Evolutionary conservation across 1,140 invertebrate genomes (phyloP).

Genomic region (Cydia pomonella): DNA sequence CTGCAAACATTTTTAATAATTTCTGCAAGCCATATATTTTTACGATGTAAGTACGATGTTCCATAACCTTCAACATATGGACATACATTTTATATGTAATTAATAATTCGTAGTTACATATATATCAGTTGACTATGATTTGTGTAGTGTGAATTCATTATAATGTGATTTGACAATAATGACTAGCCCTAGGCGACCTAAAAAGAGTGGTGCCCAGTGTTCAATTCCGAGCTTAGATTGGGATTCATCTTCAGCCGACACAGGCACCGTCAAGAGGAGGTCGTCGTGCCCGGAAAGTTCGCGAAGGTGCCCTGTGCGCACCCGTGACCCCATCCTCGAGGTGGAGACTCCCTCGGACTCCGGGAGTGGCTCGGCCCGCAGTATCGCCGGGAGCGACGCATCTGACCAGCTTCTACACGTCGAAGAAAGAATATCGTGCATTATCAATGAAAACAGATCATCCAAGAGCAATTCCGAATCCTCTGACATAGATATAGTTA

Average conservation of each 20-base stretch:
- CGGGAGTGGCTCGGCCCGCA: constrained; percentile 62
- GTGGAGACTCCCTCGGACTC: constrained; percentile 68
- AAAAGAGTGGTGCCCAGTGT: constrained; percentile 66
- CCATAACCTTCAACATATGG: constrained; percentile 44
- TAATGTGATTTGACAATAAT: constrained; percentile 69
- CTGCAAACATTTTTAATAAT: neutral
- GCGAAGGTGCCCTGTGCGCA: constrained; percentile 40
- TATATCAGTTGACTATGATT: neutral
- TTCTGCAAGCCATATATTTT: neutral
- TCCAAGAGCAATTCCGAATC: constrained; percentile 73
- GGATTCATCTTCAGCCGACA: constrained; percentile 85
- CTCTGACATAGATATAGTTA: constrained; percentile 70
- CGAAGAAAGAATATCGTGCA: constrained; percentile 75
- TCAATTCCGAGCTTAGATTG: constrained; percentile 81
- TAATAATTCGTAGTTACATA: neutral
- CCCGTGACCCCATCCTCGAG: constrained; percentile 61
- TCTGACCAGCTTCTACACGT: constrained; percentile 69
- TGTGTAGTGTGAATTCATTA: constrained; percentile 44
- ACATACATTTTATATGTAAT: neutral
- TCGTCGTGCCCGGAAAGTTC: constrained; percentile 77
- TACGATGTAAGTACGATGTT: constrained; percentile 52
- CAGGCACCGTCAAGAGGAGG: constrained; percentile 84
- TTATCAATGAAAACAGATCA: constrained; percentile 74
- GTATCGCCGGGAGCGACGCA: constrained; percentile 60
- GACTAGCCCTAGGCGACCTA: constrained; percentile 76